These are phyloP conservation scores for Gadopsis bispinosus DNA, from an alignment of 2,797 vertebrate genomes.

Conservation along the genomic window DNA sequence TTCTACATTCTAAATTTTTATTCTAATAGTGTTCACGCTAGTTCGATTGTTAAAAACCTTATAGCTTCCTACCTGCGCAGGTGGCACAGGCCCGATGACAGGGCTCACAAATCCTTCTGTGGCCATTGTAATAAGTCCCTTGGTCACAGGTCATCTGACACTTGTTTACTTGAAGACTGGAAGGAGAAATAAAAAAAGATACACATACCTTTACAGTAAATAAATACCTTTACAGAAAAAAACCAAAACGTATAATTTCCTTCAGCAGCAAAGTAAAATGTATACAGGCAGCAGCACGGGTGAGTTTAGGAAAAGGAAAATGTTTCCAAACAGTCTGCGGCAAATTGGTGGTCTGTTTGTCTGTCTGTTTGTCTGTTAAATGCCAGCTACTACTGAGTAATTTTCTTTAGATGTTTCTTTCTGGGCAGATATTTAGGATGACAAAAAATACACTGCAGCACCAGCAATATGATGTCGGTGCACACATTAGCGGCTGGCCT, in stretches of 20 bases:
- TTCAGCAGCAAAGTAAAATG: background rate
- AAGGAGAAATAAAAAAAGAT: constrained; percentile 35
- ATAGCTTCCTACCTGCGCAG: constrained; percentile 89
- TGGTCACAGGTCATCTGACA: constrained; percentile 92
- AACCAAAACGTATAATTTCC: background rate
- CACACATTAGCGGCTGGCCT: constrained; percentile 14
- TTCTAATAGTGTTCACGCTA: background rate
- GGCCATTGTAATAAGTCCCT: constrained; percentile 92
- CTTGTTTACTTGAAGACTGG: constrained; percentile 91
- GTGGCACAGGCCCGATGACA: constrained; percentile 94
- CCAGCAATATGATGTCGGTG: background rate
- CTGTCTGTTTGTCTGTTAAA: background rate
- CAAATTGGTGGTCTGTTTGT: background rate
- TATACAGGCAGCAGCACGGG: background rate
- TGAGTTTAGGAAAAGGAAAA: background rate
- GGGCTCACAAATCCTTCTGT: constrained; percentile 90
- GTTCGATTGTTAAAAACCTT: background rate
- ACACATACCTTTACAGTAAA: background rate
- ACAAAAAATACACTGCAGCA: constrained; percentile 1
- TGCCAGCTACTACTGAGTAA: background rate
- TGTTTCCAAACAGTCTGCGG: background rate
- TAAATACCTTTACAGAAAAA: background rate
- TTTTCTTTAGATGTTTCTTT: background rate
- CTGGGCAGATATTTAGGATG: constrained; percentile 4
- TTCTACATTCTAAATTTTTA: background rate